Base-by-base conservation (phyloP, 2,113 vertebrate genomes). In the Formicarius rufipectus region DNA sequence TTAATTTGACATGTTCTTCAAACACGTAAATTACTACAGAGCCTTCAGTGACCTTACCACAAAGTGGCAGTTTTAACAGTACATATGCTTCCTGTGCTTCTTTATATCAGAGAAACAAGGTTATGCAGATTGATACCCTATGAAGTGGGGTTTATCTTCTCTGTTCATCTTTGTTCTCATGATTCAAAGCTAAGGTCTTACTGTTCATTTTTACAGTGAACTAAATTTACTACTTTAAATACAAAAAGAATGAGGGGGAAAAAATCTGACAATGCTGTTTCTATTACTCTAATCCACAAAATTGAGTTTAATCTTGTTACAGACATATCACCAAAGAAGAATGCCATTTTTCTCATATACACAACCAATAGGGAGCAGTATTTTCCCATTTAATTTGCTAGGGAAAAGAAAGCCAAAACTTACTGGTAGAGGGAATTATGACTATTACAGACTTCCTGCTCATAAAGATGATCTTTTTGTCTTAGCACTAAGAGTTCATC, bases 111-210 rank as follows among this genome's bases (percentile, higher is more conserved):
- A 50, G 24, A n/a, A 68, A 24, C 8, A 42, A 33, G 19, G 16
- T 30, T 40, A 52, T 1, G 1, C 14, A 53, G 27, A 20, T 9
- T 2, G 3, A 19, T 23, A n/a, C 6, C 9, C 4, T 44, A 25
- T 16, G 21, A 69, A 44, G 7, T 49, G 25, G 14, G 17, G 3
- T 40, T 74, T 69, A 33, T 37, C 37, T 80, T 60, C 39, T 35
- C 56, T 39, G 7, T 78, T 18, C 22, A 9, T 66, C 33, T 80
- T 28, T n/a, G 30, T 33, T 44, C 35, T n/a, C 27, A 37, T 7
- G 27, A 68, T n/a, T 55, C 33, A 52, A 91, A 68, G 8, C 12
- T n/a, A 84, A 27, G 37, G 45, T 45, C 20, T 56, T 35, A 31
- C 5, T 56, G 31, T n/a, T 81, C 13, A 52, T 50, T 72, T 59